Base-by-base conservation (phyloP, 2,113 vertebrate genomes). In the Mola mola region DNA sequence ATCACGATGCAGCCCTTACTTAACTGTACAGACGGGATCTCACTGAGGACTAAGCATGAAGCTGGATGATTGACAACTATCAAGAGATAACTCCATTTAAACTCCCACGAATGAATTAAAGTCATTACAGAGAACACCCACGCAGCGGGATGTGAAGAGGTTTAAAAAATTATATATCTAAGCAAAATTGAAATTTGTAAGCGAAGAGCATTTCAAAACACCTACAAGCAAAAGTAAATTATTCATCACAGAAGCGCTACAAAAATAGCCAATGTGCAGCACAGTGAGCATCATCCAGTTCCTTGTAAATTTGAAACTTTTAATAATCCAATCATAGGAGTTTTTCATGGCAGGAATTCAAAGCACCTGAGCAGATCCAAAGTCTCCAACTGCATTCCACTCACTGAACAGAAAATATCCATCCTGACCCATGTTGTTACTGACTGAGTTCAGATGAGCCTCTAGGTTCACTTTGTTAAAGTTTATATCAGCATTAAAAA, bases 341-440 rank as follows among this genome's bases (percentile, higher is more conserved):
- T 42, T 44, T 58, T 51, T 13, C n/a, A 16, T 10, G 22, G 8
- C 13, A 57, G 13, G 28, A 49, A 38, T 44, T 63, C 6, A 57
- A 46, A 52, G 43, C 22, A 58, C 26, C 17, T 15, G 22, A 24
- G 24, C 17, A 60, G 20, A 44, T 25, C 17, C 38, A 37, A 72
- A 44, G 10, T 26, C 6, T 12, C 20, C 33, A 59, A 62, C 48
- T 20, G 15, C 1, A 52, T 34, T 34, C 55, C 28, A 10, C 26
- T 24, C 13, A 44, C 8, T 2, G 8, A 66, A 38, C 4, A 2
- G 15, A 34, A 57, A 43, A 43, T 1, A 6, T 7, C 16, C 28
- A 24, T n/a, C 63, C 25, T 53, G 51, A 59, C 66, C 41, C 36
- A 24, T 19, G 1, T 29, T 31, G 11, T 2, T 2, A 51, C 24